Evolutionary conservation across 2,113 vertebrate species (phyloP).

Genomic region (Isurus oxyrinchus): DNA sequence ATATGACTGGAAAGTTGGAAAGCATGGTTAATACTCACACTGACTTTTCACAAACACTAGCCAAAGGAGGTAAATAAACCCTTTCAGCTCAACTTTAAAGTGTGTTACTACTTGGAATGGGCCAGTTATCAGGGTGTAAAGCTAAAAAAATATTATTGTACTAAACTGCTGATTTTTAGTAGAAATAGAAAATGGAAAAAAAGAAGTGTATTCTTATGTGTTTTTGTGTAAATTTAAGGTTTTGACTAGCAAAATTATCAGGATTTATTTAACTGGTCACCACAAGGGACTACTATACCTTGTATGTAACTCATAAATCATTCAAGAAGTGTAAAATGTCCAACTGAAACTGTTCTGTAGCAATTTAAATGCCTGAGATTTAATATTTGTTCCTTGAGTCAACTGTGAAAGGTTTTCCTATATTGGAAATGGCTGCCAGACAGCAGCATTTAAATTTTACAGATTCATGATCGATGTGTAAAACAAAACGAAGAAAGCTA

Average conservation of each 20-base stretch:
- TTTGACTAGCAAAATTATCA: neutral
- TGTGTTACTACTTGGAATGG: neutral
- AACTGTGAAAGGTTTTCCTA: neutral
- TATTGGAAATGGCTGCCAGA: neutral
- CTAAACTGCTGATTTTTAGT: neutral
- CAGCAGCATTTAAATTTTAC: neutral
- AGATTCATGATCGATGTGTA: neutral
- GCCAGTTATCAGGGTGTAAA: too few relatives aligned
- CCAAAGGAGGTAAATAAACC: neutral
- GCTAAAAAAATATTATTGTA: neutral
- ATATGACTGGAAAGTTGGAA: neutral
- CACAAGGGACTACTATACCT: neutral
- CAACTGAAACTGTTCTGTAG: neutral
- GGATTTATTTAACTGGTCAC: neutral
- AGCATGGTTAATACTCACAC: neutral
- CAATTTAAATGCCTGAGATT: neutral
- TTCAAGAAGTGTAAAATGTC: neutral
- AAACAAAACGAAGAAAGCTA: neutral
- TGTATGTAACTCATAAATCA: neutral
- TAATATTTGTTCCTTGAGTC: neutral
- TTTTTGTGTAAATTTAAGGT: neutral
- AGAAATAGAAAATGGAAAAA: neutral
- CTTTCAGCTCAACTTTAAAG: neutral
- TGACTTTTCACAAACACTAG: neutral
- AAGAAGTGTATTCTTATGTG: neutral